Conservation (phyloP, 2,113 vertebrate genomes). For the Corythornis madagascariensis region DNA sequence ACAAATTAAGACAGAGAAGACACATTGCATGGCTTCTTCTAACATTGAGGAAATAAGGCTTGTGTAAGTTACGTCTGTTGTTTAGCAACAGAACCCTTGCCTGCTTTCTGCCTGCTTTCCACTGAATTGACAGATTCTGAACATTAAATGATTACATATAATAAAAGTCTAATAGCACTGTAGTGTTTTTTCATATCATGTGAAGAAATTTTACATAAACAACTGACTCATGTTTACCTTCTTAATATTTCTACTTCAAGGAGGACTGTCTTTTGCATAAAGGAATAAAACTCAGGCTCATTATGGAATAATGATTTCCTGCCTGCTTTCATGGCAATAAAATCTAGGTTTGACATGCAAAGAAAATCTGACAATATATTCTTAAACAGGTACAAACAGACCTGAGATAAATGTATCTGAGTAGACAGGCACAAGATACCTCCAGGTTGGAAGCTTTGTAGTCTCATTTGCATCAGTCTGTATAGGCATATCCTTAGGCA, state of each 20-base stretch:
- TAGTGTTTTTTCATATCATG: not conserved
- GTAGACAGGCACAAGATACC: not conserved
- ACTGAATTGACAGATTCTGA: not conserved
- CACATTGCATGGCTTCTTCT: not conserved
- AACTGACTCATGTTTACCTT: not conserved
- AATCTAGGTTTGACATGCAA: not conserved
- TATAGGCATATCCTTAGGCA: not conserved
- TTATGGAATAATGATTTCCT: not conserved
- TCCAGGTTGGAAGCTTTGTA: not conserved
- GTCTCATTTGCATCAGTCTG: not conserved
- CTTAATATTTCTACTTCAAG: not conserved
- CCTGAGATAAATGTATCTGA: not conserved
- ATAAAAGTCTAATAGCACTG: not conserved
- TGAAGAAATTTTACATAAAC: not conserved
- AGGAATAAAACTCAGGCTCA: not conserved
- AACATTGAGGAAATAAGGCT: not conserved
- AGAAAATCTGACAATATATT: not conserved
- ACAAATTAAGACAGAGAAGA: constrained; percentile 29
- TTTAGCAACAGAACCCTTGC: not conserved
- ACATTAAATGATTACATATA: not conserved
- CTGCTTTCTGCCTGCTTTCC: not conserved
- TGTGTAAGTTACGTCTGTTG: not conserved
- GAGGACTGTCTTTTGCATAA: not conserved
- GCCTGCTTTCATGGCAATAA: not conserved
- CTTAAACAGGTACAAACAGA: not conserved